A percentile compares a stretch with the other conserved stretches of the same genome.
Evolutionary conservation across 53 echinoderm and acorn worm genomes (phyloP).

Genomic region (Temnopleurus reevesii): DNA sequence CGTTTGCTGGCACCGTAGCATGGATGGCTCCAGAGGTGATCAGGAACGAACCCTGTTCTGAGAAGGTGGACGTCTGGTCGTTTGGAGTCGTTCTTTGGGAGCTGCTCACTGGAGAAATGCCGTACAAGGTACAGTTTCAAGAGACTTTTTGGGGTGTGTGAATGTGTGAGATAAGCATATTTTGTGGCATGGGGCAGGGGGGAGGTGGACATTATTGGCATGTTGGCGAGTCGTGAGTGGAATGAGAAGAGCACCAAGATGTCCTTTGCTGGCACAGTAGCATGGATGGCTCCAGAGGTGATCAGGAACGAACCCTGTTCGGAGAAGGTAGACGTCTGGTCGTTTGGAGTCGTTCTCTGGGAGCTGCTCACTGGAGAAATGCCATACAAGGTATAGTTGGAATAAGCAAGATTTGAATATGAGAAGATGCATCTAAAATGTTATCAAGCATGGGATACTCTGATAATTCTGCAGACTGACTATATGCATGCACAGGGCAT

Average conservation of each 20-base stretch:
- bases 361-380: constrained; percentile 98
- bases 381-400: constrained; percentile 98
- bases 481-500: too few species aligned
- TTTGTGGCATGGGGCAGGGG: too few species aligned
- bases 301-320: constrained; percentile 97
- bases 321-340: constrained; percentile 98
- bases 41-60: constrained; percentile 94
- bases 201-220: too few species aligned
- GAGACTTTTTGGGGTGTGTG: too few species aligned
- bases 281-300: constrained; percentile 99
- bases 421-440: too few species aligned
- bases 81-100: constrained; percentile 99
- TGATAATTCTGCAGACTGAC: too few species aligned
- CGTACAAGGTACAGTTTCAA: constrained; percentile 78
- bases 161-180: too few species aligned
- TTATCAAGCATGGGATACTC: too few species aligned
- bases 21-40: constrained; percentile 99
- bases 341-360: constrained; percentile 97
- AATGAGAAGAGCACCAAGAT: constrained; percentile 99
- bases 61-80: constrained; percentile 98
- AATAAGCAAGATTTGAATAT: too few species aligned
- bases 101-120: constrained; percentile 98
- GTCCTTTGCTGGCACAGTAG: constrained; percentile 98
- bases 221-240: constrained; percentile 93
- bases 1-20: constrained; percentile 95